phyloP scores from a whole-genome alignment of 2,113 vertebrate genomes.

The Chloropsis hardwickii region DNA sequence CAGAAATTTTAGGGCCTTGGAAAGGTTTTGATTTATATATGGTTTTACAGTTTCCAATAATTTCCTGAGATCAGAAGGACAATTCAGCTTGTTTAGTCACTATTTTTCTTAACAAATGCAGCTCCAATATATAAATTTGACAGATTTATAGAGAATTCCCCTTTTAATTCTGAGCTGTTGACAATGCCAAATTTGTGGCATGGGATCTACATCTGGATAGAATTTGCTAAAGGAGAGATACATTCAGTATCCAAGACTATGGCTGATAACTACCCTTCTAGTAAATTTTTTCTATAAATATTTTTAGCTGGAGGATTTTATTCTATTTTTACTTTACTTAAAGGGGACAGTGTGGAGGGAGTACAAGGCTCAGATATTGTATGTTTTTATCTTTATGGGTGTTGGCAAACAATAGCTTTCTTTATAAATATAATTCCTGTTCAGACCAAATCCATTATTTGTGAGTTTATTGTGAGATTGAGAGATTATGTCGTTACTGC shows the following conservation, averaged over 20 bases:
- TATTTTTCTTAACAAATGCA: conserved; percentile 14
- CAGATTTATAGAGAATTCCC: neutral
- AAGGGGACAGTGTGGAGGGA: rapidly evolving
- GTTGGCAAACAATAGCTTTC: neutral
- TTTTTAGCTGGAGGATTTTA: neutral
- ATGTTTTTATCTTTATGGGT: neutral
- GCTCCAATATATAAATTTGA: neutral
- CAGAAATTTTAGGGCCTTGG: neutral
- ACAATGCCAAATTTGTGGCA: neutral
- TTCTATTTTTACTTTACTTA: neutral
- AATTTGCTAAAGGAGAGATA: neutral
- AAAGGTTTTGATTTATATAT: conserved; percentile 11
- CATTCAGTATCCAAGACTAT: neutral
- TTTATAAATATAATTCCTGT: neutral
- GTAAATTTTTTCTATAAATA: neutral
- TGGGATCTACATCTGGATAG: neutral
- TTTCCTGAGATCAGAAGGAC: neutral
- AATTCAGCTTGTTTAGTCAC: neutral
- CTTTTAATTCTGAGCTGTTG: neutral
- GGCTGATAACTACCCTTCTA: neutral
- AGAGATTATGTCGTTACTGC: neutral
- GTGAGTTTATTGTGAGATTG: neutral
- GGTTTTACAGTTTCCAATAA: neutral
- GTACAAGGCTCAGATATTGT: neutral
- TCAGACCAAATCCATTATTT: neutral